phyloP scores from a whole-genome alignment of 2,113 vertebrate species.

The Rhinoderma darwinii region DNA sequence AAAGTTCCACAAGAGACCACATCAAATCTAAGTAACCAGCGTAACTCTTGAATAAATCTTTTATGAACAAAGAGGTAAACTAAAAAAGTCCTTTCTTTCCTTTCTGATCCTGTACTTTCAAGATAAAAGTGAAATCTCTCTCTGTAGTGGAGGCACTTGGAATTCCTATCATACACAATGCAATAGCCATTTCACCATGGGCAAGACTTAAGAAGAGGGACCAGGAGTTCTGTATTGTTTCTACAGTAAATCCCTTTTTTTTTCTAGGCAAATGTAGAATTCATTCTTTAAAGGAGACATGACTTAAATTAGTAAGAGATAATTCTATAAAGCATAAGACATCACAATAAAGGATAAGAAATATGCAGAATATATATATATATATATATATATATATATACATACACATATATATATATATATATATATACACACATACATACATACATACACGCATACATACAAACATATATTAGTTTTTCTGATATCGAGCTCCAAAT shows the following conservation, averaged over 20 bases:
- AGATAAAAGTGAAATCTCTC: constrained; percentile 78
- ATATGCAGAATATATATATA: neutral
- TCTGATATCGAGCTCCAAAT: too few relatives aligned
- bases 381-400: too few relatives aligned
- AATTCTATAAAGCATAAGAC: neutral
- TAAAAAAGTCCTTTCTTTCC: constrained; percentile 66
- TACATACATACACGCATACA: too few relatives aligned
- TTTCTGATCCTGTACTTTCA: constrained; percentile 71
- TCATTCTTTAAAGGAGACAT: neutral
- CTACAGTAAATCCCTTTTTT: constrained; percentile 58
- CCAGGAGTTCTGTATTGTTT: constrained; percentile 60
- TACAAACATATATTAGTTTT: too few relatives aligned
- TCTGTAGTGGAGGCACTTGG: constrained; percentile 68
- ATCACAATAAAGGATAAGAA: neutral
- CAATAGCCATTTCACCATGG: constrained; percentile 67
- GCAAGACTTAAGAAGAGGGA: constrained; percentile 65
- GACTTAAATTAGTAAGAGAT: neutral
- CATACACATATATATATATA: too few relatives aligned
- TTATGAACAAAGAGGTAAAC: constrained; percentile 74
- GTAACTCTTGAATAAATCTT: constrained; percentile 77
- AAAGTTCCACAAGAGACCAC: constrained; percentile 62
- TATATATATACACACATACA: too few relatives aligned
- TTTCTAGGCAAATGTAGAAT: neutral
- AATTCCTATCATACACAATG: constrained; percentile 70
- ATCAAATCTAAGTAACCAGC: constrained; percentile 65